Evolutionary conservation across 2,113 vertebrate genomes (phyloP).

Genomic region (Sinocyclocheilus anshuiensis): DNA sequence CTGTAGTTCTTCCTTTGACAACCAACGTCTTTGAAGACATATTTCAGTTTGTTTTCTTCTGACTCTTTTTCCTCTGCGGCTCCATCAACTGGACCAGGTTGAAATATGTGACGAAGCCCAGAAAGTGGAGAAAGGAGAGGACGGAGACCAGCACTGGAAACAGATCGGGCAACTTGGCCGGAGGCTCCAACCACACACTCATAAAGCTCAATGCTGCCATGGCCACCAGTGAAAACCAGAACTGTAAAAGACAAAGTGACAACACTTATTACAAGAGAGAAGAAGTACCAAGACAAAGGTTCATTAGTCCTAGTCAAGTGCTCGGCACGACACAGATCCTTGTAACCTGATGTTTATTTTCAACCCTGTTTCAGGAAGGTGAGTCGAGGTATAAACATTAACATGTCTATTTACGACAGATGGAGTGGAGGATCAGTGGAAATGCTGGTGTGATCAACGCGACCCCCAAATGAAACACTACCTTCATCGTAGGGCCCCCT

Average conservation of each 20-base stretch:
- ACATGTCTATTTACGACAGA: constrained; percentile 65
- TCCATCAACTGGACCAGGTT: constrained; percentile 83
- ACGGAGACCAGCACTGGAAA: constrained; percentile 85
- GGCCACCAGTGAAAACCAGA: constrained; percentile 75
- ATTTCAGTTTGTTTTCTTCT: constrained; percentile 84
- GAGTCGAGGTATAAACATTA: constrained; percentile 56
- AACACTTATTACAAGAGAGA: background rate
- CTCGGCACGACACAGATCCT: background rate
- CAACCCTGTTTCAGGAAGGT: background rate
- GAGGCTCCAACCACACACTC: constrained; percentile 75
- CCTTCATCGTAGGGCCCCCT: constrained; percentile 63
- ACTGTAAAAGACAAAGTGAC: constrained; percentile 72
- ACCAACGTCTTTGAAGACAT: constrained; percentile 7
- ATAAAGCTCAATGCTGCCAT: constrained; percentile 81
- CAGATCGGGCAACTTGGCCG: constrained; percentile 82
- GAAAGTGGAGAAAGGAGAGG: constrained; percentile 84
- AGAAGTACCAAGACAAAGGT: background rate
- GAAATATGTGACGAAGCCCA: constrained; percentile 84
- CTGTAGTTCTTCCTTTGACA: background rate
- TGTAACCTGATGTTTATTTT: constrained; percentile 42
- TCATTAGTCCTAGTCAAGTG: background rate
- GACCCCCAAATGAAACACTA: constrained; percentile 72
- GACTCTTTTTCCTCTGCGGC: constrained; percentile 70
- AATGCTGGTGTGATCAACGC: constrained; percentile 47
- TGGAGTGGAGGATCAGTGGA: constrained; percentile 60